Evolutionary conservation across 2,797 vertebrate genomes (phyloP).

Genomic region (Enteromius viviparus): DNA sequence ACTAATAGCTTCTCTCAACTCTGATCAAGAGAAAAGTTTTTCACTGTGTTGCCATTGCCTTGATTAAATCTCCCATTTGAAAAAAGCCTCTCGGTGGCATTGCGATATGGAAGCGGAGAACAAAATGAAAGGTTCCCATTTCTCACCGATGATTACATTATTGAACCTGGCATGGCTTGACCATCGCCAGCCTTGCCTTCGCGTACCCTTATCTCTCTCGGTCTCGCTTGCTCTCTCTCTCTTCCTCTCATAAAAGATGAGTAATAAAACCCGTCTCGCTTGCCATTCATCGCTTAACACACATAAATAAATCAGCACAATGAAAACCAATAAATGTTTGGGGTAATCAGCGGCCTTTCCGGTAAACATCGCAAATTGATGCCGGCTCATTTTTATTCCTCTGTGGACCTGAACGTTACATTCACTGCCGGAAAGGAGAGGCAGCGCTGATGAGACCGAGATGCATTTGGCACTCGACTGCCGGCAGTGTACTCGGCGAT

Average conservation of each 20-base stretch:
- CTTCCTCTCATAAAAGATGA: constrained; percentile 50
- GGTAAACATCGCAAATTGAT: constrained; percentile 69
- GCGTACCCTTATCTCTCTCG: constrained; percentile 13
- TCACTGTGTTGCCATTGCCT: constrained; percentile 66
- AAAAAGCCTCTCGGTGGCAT: constrained; percentile 64
- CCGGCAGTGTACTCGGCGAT: constrained; percentile 69
- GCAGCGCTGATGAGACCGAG: constrained; percentile 62
- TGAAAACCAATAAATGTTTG: constrained; percentile 71
- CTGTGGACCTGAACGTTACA: constrained; percentile 47
- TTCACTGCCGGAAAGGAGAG: constrained; percentile 63
- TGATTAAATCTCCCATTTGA: constrained; percentile 74
- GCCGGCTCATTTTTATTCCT: constrained; percentile 49
- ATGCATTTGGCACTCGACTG: constrained; percentile 69
- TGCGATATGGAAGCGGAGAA: constrained; percentile 52
- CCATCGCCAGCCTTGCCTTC: constrained; percentile 57
- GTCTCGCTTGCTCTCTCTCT: background rate
- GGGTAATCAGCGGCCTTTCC: constrained; percentile 69
- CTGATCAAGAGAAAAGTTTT: constrained; percentile 71
- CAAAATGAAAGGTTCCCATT: constrained; percentile 70
- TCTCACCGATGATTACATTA: constrained; percentile 70
- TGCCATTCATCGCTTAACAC: constrained; percentile 62
- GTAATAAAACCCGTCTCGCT: constrained; percentile 36
- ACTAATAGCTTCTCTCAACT: constrained; percentile 66
- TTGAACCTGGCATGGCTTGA: constrained; percentile 68
- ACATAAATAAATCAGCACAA: constrained; percentile 70